Base-by-base conservation (phyloP, 2,113 vertebrate species). In the Miniopterus natalensis region DNA sequence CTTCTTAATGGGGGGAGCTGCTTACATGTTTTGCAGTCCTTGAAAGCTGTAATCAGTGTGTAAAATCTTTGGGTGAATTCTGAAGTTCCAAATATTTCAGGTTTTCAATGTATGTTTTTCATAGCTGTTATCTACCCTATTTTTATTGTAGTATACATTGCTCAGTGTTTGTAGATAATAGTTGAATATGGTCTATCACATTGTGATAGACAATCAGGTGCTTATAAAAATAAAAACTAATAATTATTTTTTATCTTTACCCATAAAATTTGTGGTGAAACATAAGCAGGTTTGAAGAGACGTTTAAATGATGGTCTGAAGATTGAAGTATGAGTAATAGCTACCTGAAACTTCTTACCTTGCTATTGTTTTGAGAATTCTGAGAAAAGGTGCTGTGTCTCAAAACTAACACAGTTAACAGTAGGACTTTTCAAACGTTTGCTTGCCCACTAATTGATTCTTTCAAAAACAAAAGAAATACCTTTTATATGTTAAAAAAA, bases 381-480 rank as follows among this genome's bases (percentile, higher is more conserved):
- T 71, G 68, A 95, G 74, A 23, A 83, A 95, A 88, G 79, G 51
- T 95, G 96, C 55, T 96, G 59, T 74, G 0, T 80, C 86, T 78
- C 96, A 73, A 97, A 97, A 94, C 71, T 96, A 97, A 42, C 23
- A 47, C 42, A 97, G 57, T 36, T 96, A 95, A 97, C 49, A 97
- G 49, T 94, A 95, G 84, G 59, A 87, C 74, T 96, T 97, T 91
- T 91, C 79, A 96, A 96, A 98, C 23, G 92, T 51, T 0, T 86
- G 47, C 42, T 90, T 97, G 92, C 84, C 96, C 55, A 95, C 96
- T 97, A 92, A 95, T 92, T 92, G 71, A 96, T 97, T 98, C 92
- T 96, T 96, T 80, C 96, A 77, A 89, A 93, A 79, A 18, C 71
- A 96, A 97, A 97, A 95, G 47, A 83, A 80, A 97, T 90, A 74